phyloP scores from a whole-genome alignment of 2,797 vertebrate genomes.

The Serranus cabrilla region DNA sequence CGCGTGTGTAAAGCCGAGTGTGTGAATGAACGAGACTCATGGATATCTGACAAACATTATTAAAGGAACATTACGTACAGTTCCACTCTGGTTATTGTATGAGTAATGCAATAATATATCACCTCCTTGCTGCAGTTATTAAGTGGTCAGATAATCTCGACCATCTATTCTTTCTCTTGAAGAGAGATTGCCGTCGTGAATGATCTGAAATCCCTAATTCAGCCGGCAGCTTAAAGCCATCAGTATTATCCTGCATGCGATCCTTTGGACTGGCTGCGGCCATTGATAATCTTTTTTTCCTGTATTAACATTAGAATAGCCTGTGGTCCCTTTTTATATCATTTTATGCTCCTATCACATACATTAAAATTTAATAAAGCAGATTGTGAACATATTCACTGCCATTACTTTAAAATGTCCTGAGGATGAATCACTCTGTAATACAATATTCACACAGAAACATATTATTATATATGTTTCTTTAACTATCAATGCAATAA shows the following conservation, averaged over 20 bases:
- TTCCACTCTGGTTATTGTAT: slow-evolving; percentile 4
- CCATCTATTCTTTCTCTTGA: slow-evolving; percentile 52
- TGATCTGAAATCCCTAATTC: slow-evolving; percentile 69
- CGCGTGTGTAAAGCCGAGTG: neutral
- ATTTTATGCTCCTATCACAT: slow-evolving; percentile 7
- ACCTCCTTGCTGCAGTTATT: slow-evolving; percentile 32
- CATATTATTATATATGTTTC: neutral
- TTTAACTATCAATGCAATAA: neutral
- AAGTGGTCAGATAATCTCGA: slow-evolving; percentile 59
- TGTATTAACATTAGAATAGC: slow-evolving; percentile 43
- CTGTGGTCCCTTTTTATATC: neutral
- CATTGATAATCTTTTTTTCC: slow-evolving; percentile 34
- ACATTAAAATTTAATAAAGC: slow-evolving; percentile 25
- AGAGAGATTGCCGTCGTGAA: slow-evolving; percentile 63
- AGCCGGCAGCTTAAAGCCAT: slow-evolving; percentile 67
- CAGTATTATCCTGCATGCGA: slow-evolving; percentile 64
- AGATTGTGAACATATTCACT: slow-evolving; percentile 27
- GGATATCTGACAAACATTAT: slow-evolving; percentile 8
- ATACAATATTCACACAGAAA: slow-evolving; percentile 17
- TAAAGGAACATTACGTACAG: slow-evolving; percentile 2
- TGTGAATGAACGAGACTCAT: neutral
- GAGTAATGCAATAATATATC: slow-evolving; percentile 38
- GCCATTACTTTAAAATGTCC: slow-evolving; percentile 4
- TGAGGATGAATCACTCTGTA: slow-evolving; percentile 17
- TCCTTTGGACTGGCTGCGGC: slow-evolving; percentile 34